phyloP scores from a whole-genome alignment of 2,888 invertebrate species.

The Seladonia tumulorum region DNA sequence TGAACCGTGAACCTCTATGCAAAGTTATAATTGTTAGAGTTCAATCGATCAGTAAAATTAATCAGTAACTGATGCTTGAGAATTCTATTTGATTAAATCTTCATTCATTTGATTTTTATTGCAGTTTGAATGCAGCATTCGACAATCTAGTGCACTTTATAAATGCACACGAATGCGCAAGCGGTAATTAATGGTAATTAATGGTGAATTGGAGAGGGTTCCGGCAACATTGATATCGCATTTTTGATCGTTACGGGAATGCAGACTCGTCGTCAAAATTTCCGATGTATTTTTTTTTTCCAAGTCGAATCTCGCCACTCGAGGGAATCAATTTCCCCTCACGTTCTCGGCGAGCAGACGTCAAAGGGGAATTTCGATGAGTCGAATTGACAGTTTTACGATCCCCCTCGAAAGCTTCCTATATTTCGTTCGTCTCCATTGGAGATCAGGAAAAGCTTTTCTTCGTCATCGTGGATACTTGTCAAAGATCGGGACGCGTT shows the following conservation, averaged over 20 bases:
- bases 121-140: too few species aligned
- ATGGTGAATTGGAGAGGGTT: background rate
- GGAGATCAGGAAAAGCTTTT: slow-evolving; percentile 62
- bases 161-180: background rate
- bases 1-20: too few species aligned
- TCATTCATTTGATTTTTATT: too few species aligned
- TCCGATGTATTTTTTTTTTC: slow-evolving; percentile 2
- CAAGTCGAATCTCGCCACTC: slow-evolving; percentile 41
- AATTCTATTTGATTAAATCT: too few species aligned
- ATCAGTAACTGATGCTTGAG: too few species aligned
- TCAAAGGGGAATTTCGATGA: slow-evolving; percentile 63
- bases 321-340: slow-evolving; percentile 56
- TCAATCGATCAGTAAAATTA: too few species aligned
- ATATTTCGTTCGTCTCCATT: slow-evolving; percentile 48
- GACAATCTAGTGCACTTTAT: background rate
- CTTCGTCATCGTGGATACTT: slow-evolving; percentile 49
- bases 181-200: background rate
- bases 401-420: slow-evolving; percentile 54
- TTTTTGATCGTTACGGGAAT: background rate
- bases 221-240: background rate
- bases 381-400: slow-evolving; percentile 69
- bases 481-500: slow-evolving; percentile 15
- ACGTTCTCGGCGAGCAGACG: slow-evolving; percentile 44
- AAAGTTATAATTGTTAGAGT: too few species aligned
- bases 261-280: background rate